These are phyloP conservation scores for Lethenteron camtschaticum DNA, from an alignment of 2,113 vertebrate species.

Conservation along the genomic window DNA sequence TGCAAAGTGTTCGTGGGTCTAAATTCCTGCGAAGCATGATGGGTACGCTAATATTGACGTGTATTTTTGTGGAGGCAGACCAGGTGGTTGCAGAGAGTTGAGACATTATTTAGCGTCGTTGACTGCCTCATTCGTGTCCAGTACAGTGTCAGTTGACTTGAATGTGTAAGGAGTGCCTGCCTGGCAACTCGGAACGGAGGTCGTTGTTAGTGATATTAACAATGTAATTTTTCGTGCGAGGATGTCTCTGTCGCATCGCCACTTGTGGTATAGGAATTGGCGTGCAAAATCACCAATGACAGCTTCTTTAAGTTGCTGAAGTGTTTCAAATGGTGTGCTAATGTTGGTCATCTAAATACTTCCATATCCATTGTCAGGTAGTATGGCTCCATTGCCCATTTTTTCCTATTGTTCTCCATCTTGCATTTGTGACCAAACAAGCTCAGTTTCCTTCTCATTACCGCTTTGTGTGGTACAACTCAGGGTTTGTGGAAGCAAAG, in stretches of 20 bases:
- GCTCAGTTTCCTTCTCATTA: too few relatives aligned
- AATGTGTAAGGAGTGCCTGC: not conserved
- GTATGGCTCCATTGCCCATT: not conserved
- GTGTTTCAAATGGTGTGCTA: not conserved
- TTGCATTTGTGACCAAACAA: too few relatives aligned
- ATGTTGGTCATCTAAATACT: not conserved
- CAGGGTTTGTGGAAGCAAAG: too few relatives aligned
- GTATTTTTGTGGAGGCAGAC: not conserved
- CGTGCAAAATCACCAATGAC: not conserved
- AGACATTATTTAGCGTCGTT: not conserved
- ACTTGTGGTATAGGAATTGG: not conserved
- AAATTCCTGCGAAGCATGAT: too few relatives aligned
- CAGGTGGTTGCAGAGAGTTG: not conserved
- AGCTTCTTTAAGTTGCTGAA: not conserved
- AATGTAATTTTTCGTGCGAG: not conserved
- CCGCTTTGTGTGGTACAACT: too few relatives aligned
- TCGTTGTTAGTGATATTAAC: not conserved
- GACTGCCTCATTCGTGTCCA: not conserved
- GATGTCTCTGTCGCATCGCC: not conserved
- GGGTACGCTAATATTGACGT: not conserved
- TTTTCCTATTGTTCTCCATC: not conserved
- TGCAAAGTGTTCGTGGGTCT: not conserved
- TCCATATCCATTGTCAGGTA: too few relatives aligned
- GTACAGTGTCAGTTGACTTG: not conserved
- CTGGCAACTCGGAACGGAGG: too few relatives aligned